Evolutionary conservation across 2,888 invertebrate genomes (phyloP).

Genomic region (Blastobasis adustella): DNA sequence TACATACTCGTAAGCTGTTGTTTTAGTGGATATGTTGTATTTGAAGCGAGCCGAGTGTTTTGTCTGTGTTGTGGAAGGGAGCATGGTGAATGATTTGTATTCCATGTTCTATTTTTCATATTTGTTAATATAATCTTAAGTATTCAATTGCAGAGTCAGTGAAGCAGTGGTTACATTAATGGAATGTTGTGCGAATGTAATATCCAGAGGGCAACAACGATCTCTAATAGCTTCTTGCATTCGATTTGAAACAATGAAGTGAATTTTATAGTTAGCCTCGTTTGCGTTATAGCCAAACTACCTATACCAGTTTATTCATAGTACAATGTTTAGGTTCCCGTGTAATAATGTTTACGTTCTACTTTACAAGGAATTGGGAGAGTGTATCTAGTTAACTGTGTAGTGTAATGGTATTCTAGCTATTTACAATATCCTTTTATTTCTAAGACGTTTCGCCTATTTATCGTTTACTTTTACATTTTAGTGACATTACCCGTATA

Average conservation of each 20-base stretch:
- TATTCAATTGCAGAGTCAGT: too few relatives aligned
- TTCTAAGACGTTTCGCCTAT: too few relatives aligned
- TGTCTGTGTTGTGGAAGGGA: conserved; percentile 10
- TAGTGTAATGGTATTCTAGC: conserved; percentile 7
- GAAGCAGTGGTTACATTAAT: conserved; percentile 10
- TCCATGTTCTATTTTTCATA: conserved; percentile 25
- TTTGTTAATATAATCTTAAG: not conserved
- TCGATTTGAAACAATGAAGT: too few relatives aligned
- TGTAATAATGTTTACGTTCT: conserved; percentile 4
- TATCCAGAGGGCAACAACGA: too few relatives aligned
- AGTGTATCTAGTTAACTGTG: conserved; percentile 24
- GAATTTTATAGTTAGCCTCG: too few relatives aligned
- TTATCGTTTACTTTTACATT: too few relatives aligned
- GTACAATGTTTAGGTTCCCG: conserved; percentile 5
- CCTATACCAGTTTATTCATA: conserved; percentile 1
- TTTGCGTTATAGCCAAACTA: too few relatives aligned
- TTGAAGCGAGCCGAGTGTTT: conserved; percentile 4
- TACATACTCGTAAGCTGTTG: conserved; percentile 2
- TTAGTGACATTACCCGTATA: too few relatives aligned
- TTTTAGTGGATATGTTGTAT: conserved; percentile 3
- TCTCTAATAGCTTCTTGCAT: too few relatives aligned
- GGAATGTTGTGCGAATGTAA: conserved; percentile 10
- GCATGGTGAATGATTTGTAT: conserved; percentile 32
- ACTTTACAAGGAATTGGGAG: conserved; percentile 15
- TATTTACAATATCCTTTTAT: too few relatives aligned